These are phyloP conservation scores for Gambusia affinis DNA, from an alignment of 2,113 vertebrate genomes.

Conservation along the genomic window DNA sequence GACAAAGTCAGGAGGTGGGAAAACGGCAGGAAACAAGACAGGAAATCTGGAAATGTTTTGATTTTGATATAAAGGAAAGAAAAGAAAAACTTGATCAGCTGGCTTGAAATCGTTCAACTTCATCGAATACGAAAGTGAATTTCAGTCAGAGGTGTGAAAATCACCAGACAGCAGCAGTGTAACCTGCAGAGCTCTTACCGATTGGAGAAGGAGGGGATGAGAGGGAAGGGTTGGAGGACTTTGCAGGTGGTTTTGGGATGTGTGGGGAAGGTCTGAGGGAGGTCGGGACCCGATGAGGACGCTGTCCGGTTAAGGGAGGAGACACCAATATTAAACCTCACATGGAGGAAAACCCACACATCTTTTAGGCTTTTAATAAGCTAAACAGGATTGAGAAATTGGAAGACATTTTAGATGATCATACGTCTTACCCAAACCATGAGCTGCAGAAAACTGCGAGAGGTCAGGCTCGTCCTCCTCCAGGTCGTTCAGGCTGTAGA, in stretches of 20 bases:
- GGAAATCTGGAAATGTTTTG: background rate
- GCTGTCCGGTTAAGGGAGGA: conserved; percentile 78
- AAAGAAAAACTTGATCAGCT: background rate
- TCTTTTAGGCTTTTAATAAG: conserved; percentile 2
- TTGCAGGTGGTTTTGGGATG: conserved; percentile 87
- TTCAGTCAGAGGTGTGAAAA: background rate
- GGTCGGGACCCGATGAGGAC: conserved; percentile 81
- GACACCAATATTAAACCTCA: conserved; percentile 47
- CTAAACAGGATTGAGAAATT: background rate
- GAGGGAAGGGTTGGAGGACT: conserved; percentile 80
- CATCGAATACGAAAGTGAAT: background rate
- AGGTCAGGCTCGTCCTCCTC: conserved; percentile 87
- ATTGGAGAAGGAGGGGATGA: conserved; percentile 78
- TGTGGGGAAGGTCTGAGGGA: conserved; percentile 83
- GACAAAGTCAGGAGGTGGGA: conserved; percentile 15
- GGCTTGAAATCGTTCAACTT: background rate
- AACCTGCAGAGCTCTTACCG: conserved; percentile 78
- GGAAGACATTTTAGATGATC: background rate
- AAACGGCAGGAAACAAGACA: conserved; percentile 2
- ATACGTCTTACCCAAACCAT: conserved; percentile 72
- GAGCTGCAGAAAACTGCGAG: conserved; percentile 63
- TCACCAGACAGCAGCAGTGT: background rate
- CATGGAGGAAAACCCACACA: conserved; percentile 1
- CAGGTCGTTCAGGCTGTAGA: conserved; percentile 87
- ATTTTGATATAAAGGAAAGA: background rate